Evolutionary conservation across 1,140 invertebrate genomes (phyloP).

Genomic region (Wiebesia pumilae): DNA sequence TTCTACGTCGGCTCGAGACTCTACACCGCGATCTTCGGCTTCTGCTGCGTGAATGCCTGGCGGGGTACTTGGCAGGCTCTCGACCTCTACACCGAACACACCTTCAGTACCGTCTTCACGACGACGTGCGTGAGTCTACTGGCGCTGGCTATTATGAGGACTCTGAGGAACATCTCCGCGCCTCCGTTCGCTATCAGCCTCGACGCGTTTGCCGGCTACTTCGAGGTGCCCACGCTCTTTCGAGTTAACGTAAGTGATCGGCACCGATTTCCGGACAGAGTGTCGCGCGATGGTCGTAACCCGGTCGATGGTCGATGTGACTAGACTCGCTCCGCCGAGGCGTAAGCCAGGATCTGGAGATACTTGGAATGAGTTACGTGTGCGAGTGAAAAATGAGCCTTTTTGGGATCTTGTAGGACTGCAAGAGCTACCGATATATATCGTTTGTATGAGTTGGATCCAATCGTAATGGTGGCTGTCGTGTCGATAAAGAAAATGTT

Average conservation of each 20-base stretch:
- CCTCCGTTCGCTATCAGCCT: conserved; percentile 85
- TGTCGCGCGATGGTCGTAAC: neutral
- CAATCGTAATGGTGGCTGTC: too few relatives aligned
- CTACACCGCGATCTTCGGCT: conserved; percentile 84
- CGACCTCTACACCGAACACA: conserved; percentile 81
- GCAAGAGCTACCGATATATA: too few relatives aligned
- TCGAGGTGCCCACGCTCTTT: conserved; percentile 89
- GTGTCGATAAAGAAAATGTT: neutral
- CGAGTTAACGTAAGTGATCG: conserved; percentile 79
- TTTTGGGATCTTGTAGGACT: too few relatives aligned
- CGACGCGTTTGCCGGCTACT: conserved; percentile 85
- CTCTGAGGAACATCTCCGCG: conserved; percentile 86
- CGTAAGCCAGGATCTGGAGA: neutral
- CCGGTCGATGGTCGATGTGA: neutral
- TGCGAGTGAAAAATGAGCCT: neutral
- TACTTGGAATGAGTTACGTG: neutral
- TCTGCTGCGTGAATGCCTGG: conserved; percentile 90
- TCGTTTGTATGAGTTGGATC: too few relatives aligned
- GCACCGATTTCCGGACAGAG: neutral
- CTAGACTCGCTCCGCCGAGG: neutral
- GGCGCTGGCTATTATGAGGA: conserved; percentile 79
- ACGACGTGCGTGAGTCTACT: conserved; percentile 80
- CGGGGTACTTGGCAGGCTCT: conserved; percentile 86
- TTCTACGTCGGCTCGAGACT: conserved; percentile 84
- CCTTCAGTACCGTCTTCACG: conserved; percentile 76